Conservation (phyloP, 1,140 invertebrate species). For the Arctopsyche grandis region DNA sequence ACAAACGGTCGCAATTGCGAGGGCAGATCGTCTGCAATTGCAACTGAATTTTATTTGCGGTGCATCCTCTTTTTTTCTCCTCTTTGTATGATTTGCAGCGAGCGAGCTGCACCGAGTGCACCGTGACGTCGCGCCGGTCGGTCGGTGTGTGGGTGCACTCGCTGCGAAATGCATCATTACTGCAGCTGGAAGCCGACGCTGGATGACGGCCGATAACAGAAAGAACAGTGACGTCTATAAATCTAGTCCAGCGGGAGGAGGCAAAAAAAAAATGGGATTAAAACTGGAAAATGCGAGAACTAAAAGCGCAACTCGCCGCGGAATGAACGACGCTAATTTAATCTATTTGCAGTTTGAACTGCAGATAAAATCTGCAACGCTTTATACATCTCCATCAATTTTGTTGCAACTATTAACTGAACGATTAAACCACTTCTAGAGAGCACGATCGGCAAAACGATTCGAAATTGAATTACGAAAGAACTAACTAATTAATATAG, state of each 20-base stretch:
- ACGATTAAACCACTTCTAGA: background rate
- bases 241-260: background rate
- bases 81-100: slow-evolving; percentile 11
- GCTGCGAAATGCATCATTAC: slow-evolving; percentile 37
- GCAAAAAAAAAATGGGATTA: background rate
- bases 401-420: background rate
- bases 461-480: too few relatives aligned
- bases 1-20: slow-evolving; percentile 32
- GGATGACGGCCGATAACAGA: slow-evolving; percentile 20
- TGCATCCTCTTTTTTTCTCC: slow-evolving; percentile 12
- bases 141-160: slow-evolving; percentile 9
- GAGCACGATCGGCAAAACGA: too few relatives aligned
- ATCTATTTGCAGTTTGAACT: background rate
- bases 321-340: background rate
- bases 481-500: too few relatives aligned
- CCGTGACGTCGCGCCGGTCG: background rate
- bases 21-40: slow-evolving; percentile 15
- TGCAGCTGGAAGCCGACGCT: slow-evolving; percentile 4
- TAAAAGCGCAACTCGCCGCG: background rate
- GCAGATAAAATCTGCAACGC: slow-evolving; percentile 5
- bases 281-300: background rate
- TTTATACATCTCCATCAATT: background rate
- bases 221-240: slow-evolving; percentile 25
- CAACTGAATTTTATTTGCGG: slow-evolving; percentile 37
- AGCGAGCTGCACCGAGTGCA: background rate